These are phyloP conservation scores for Dromiciops gliroides DNA, from an alignment of 2,113 vertebrate species.

Conservation along the genomic window DNA sequence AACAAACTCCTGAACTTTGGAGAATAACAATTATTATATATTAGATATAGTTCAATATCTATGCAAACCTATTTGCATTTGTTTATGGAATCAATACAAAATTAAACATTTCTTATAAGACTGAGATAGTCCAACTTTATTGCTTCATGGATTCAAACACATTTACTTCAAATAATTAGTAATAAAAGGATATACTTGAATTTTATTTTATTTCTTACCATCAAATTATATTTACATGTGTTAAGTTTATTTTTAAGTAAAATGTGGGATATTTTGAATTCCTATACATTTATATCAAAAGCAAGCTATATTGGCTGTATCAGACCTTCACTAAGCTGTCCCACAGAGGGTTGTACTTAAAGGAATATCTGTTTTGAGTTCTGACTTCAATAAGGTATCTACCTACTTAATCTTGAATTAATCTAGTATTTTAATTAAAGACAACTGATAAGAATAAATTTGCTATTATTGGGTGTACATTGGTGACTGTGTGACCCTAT, in stretches of 20 bases:
- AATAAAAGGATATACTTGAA: background rate
- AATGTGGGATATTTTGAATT: background rate
- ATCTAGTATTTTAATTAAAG: background rate
- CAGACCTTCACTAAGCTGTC: background rate
- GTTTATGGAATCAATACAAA: background rate
- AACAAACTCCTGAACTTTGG: background rate
- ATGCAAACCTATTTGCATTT: background rate
- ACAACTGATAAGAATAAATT: background rate
- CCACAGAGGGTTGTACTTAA: background rate
- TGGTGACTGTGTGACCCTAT: background rate
- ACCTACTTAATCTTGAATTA: background rate
- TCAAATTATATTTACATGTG: background rate
- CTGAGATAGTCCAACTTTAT: background rate
- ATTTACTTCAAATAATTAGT: background rate
- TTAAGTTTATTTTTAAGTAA: slow-evolving; percentile 2
- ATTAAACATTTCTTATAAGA: background rate
- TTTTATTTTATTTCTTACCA: background rate
- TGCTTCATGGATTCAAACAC: background rate
- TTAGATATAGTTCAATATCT: background rate
- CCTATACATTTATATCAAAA: background rate
- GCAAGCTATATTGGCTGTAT: background rate
- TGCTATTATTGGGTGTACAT: background rate
- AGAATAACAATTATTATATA: background rate
- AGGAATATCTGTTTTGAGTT: background rate
- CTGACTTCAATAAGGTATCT: background rate